Percentiles rank a stretch among this genome's conserved stretches.
These are phyloP conservation scores for Metellina segmentata DNA, from an alignment of 2,888 invertebrate genomes.

Conservation along the genomic window DNA sequence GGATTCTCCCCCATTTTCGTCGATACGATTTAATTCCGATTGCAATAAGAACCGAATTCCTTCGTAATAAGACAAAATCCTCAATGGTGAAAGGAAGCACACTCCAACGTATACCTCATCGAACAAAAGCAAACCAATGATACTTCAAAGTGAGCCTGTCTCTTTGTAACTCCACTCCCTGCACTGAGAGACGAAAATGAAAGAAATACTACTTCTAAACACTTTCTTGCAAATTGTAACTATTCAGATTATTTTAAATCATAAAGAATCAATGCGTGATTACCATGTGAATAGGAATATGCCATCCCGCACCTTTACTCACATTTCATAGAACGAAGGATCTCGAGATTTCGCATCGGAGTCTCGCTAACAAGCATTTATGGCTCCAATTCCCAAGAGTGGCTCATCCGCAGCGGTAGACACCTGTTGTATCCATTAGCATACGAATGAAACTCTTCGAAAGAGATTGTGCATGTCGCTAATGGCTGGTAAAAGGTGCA, in stretches of 20 bases:
- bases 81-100: no score
- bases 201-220: neutral
- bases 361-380: no score
- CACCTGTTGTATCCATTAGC: conserved; percentile 12
- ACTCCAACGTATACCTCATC: no score
- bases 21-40: no score
- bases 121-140: no score
- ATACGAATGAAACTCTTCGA: neutral
- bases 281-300: neutral
- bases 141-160: no score
- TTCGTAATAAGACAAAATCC: no score
- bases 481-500: neutral
- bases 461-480: neutral
- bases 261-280: neutral
- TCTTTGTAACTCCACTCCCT: no score
- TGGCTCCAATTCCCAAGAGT: neutral
- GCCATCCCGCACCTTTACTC: neutral
- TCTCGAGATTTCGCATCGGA: no score
- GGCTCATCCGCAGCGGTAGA: neutral
- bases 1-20: no score
- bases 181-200: neutral
- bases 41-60: no score
- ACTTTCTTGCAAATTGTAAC: neutral
- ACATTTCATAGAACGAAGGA: no score
- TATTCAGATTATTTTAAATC: neutral